Base-by-base conservation (phyloP, 2,888 invertebrate genomes). In the Diloba caeruleocephala region DNA sequence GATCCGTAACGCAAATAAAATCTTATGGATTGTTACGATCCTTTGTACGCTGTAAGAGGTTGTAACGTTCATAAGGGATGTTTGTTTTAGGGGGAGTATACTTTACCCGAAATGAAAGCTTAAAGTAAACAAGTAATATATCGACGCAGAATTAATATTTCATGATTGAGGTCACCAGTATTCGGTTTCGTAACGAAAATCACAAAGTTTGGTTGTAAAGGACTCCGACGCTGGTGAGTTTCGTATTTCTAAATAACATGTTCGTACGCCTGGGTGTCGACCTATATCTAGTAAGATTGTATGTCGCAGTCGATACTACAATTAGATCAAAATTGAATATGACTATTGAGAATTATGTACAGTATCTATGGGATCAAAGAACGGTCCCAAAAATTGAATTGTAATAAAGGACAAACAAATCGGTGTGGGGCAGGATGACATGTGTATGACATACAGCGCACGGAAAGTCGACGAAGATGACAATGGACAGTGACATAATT, bases 141-240 rank as follows among this genome's bases (percentile, higher is more conserved):
- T 58, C 7, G 46, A 31, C 42, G 37, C 32, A 26, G 26, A 31
- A 60, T 52, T 49, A 56, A 58, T 63, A 68, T 50, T 53, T 44
- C 43, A 58, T 19, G 32, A 50, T 48, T 46, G 46, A 51, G 51
- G 63, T 51, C 44, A 15, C 31, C 12, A 14, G 10, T 36, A 25
- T n/a, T 29, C 19, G 19, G 25, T 21, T 37, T 50, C 25, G 39
- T 44, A 38, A 33, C 14, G 41, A 56, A 55, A 58, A 46, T 41
- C 28, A 32, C 33, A 19, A 39, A 58, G 43, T 64, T 64, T 34
- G 1, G 15, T 28, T 23, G 21, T 44, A 46, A 34, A 53, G 43
- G 53, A 46, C 28, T 57, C 14, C 41, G 33, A 46, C 57, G 37
- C 54, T 53, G 17, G 15, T 9, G 25, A 36, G 34, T 48, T 48